phyloP scores from a whole-genome alignment of 1,140 invertebrate genomes.

The Littorina saxatilis region DNA sequence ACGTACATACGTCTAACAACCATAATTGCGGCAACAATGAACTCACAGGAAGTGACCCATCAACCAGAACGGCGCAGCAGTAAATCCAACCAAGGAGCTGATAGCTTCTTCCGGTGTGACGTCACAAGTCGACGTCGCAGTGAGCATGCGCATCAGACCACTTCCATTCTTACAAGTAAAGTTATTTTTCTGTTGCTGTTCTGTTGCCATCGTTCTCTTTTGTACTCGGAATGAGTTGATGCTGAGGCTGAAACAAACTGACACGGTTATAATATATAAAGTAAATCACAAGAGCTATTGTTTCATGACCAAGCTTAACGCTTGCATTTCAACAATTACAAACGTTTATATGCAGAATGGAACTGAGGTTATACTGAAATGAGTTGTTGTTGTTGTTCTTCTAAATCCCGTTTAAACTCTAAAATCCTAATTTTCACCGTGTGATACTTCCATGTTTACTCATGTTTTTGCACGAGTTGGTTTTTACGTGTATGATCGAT shows the following conservation, averaged over 20 bases:
- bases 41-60: slow-evolving; percentile 14
- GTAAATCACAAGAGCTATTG: not conserved
- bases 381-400: too few species aligned
- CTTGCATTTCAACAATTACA: not conserved
- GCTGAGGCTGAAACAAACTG: not conserved
- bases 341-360: too few species aligned
- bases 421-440: too few species aligned
- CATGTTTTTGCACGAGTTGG: too few species aligned
- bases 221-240: not conserved
- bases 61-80: slow-evolving; percentile 13
- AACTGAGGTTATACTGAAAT: too few species aligned
- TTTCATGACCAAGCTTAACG: not conserved
- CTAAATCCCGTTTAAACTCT: too few species aligned
- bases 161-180: too few species aligned
- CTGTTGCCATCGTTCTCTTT: not conserved
- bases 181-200: too few species aligned
- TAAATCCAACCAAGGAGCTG: slow-evolving; percentile 20
- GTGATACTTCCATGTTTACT: too few species aligned
- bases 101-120: not conserved
- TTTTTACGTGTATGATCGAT: too few species aligned
- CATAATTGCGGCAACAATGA: too few species aligned
- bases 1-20: too few species aligned
- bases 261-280: not conserved
- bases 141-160: not conserved
- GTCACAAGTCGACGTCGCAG: not conserved